Conservation (phyloP, 2,113 vertebrate species). For the Oxyruncus cristatus region DNA sequence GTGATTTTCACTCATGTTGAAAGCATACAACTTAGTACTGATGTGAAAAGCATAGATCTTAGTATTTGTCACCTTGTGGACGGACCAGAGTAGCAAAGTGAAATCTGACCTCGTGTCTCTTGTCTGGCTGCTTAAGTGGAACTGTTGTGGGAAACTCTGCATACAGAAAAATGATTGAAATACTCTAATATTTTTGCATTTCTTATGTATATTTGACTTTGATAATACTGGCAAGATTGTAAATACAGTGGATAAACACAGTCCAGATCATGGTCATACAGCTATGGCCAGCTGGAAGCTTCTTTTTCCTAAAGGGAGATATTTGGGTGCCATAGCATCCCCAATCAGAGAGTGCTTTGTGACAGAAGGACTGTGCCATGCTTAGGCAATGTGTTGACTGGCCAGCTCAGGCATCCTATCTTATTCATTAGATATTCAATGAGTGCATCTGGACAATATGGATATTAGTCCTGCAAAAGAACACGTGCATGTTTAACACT, state of each 20-base stretch:
- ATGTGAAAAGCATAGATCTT: background rate
- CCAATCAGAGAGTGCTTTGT: fast-evolving
- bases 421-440: background rate
- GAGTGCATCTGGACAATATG: background rate
- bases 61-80: background rate
- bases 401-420: background rate
- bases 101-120: background rate
- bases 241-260: background rate
- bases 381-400: background rate
- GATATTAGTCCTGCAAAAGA: background rate
- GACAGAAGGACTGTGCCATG: background rate
- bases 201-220: background rate
- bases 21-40: background rate
- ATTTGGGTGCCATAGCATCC: background rate
- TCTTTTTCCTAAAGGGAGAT: background rate
- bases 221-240: background rate
- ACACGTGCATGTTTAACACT: background rate
- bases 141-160: background rate
- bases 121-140: background rate
- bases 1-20: background rate
- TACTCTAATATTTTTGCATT: background rate
- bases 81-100: background rate
- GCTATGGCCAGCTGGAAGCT: background rate
- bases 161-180: background rate
- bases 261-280: background rate